These are phyloP conservation scores for Tetragonisca angustula DNA, from an alignment of 2,888 invertebrate species.

Conservation along the genomic window DNA sequence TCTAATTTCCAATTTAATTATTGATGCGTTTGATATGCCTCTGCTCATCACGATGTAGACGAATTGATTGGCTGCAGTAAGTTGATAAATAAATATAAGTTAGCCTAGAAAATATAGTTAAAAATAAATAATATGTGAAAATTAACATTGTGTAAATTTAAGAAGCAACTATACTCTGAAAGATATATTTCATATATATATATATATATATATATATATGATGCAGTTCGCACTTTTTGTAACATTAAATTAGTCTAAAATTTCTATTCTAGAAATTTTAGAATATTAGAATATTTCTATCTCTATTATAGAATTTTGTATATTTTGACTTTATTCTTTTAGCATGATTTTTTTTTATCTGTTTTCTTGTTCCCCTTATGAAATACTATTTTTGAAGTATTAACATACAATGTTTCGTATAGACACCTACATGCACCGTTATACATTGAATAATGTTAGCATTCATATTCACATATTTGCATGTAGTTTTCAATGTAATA, in stretches of 20 bases:
- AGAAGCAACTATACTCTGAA: conserved; percentile 19
- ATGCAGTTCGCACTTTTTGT: not conserved
- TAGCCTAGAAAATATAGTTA: conserved; percentile 48
- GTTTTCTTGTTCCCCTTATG: not conserved
- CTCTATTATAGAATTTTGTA: not conserved
- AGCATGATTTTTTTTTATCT: conserved; percentile 35
- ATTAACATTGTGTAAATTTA: conserved; percentile 43
- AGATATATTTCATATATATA: conserved; percentile 11
- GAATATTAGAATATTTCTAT: no score
- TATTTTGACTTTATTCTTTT: conserved; percentile 8
- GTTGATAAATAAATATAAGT: conserved; percentile 69
- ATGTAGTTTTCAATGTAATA: conserved; percentile 31
- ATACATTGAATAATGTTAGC: not conserved
- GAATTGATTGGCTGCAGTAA: conserved; percentile 84
- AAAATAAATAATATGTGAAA: conserved; percentile 32
- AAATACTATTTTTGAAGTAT: not conserved
- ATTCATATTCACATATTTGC: conserved; percentile 28
- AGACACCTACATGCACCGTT: not conserved
- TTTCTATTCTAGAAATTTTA: not conserved
- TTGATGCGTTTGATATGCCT: conserved; percentile 65
- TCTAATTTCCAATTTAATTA: conserved; percentile 41
- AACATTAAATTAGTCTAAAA: conserved; percentile 16
- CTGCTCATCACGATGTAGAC: conserved; percentile 75
- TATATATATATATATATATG: not conserved
- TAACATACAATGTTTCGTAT: not conserved